Conservation (phyloP, 2,888 invertebrate genomes). For the Tenthredo scrophulariae region DNA sequence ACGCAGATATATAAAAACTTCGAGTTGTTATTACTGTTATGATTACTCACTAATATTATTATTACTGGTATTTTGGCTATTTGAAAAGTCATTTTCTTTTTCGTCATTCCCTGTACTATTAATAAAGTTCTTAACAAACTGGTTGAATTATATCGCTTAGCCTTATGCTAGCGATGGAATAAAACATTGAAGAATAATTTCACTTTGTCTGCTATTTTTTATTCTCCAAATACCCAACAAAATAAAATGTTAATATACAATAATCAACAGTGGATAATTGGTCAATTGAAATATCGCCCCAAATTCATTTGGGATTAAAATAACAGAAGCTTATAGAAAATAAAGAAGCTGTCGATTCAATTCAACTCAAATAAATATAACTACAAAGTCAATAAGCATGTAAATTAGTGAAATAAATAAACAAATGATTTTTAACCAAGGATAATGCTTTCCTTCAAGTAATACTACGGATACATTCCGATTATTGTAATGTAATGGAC, state of each 20-base stretch:
- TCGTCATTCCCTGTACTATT: slow-evolving; percentile 63
- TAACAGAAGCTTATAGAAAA: background rate
- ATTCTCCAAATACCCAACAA: background rate
- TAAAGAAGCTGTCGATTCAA: background rate
- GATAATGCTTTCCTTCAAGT: background rate
- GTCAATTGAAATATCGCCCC: background rate
- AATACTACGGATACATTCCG: background rate
- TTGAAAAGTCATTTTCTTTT: slow-evolving; percentile 56
- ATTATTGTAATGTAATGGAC: background rate
- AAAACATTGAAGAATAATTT: slow-evolving; percentile 20
- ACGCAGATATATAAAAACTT: slow-evolving; percentile 29
- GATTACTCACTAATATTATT: slow-evolving; percentile 49
- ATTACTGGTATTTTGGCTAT: slow-evolving; percentile 54
- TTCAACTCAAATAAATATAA: background rate
- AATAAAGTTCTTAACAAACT: slow-evolving; percentile 51
- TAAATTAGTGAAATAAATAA: background rate
- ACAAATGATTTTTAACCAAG: background rate
- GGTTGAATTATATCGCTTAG: background rate
- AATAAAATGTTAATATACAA: background rate
- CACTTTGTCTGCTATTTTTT: background rate
- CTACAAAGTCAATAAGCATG: background rate
- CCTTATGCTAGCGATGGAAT: slow-evolving; percentile 6
- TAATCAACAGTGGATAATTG: background rate
- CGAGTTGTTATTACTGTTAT: slow-evolving; percentile 30
- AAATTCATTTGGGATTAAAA: background rate